Evolutionary conservation across 2,113 vertebrate species (phyloP).

Genomic region (Nannospalax galili): DNA sequence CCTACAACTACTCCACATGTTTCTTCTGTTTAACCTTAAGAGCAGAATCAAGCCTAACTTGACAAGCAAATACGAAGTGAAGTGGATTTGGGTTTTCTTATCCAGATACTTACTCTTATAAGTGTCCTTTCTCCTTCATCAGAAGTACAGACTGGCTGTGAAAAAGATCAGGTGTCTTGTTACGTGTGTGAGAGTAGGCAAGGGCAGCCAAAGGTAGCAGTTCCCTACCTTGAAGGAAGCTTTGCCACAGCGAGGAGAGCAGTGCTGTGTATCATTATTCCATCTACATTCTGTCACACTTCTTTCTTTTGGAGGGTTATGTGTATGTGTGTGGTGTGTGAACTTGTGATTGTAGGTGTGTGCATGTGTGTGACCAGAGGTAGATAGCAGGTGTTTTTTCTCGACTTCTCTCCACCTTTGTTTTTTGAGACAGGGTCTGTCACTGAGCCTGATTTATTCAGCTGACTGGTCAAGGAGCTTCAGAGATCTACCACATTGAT

Average conservation of each 20-base stretch:
- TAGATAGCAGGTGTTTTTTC: neutral
- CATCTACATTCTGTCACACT: neutral
- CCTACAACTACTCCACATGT: neutral
- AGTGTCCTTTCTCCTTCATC: neutral
- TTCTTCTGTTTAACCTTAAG: conserved; percentile 29
- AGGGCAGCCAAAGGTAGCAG: no score
- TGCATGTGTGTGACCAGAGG: no score
- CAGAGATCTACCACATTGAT: neutral
- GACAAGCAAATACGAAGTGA: neutral
- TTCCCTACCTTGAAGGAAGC: neutral
- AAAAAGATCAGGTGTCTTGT: neutral
- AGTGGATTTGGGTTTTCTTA: neutral
- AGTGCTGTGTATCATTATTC: neutral
- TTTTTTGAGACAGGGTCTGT: neutral
- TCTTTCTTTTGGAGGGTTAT: neutral
- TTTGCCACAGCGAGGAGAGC: neutral
- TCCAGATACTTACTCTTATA: conserved; percentile 1
- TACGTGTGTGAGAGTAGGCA: neutral
- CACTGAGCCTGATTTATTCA: neutral
- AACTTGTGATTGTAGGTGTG: neutral
- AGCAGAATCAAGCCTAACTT: conserved; percentile 17
- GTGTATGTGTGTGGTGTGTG: neutral
- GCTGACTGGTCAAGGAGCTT: neutral
- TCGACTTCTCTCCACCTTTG: neutral
- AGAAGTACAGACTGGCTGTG: neutral